Evolutionary conservation across 2,888 invertebrate species (phyloP).

Genomic region (Halocaridina rubra): DNA sequence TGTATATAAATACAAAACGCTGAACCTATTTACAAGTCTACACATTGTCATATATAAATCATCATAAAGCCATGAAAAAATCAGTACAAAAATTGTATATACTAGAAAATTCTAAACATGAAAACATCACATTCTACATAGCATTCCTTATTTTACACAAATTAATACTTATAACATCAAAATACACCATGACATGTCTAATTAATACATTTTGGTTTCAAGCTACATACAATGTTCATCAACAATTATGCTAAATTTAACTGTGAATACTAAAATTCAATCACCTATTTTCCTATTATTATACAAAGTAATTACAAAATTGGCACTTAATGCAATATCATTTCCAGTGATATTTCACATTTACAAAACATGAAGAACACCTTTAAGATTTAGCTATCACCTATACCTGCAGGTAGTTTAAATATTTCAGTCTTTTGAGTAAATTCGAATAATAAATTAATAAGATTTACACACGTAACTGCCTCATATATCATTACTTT

Average conservation of each 20-base stretch:
- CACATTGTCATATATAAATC: not conserved
- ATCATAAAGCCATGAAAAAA: not conserved
- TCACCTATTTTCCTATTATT: not conserved
- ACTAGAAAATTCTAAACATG: not conserved
- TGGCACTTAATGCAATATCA: constrained; percentile 14
- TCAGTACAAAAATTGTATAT: not conserved
- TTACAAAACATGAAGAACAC: not conserved
- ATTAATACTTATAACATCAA: not conserved
- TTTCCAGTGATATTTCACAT: not conserved
- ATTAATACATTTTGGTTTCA: too few relatives aligned
- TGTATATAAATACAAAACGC: not conserved
- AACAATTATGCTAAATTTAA: not conserved
- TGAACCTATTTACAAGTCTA: constrained; percentile 4
- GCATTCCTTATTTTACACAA: not conserved
- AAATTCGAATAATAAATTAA: constrained; percentile 1
- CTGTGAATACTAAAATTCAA: not conserved
- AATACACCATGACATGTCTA: not conserved
- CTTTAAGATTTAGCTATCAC: not conserved
- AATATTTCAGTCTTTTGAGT: not conserved
- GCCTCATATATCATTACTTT: not conserved
- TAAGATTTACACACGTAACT: not conserved
- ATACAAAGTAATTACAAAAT: constrained; percentile 4
- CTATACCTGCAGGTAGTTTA: constrained; percentile 22
- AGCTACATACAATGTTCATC: not conserved
- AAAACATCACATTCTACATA: not conserved